phyloP scores from a whole-genome alignment of 1,140 invertebrate genomes.

The Meloidogyne floridensis region DNA sequence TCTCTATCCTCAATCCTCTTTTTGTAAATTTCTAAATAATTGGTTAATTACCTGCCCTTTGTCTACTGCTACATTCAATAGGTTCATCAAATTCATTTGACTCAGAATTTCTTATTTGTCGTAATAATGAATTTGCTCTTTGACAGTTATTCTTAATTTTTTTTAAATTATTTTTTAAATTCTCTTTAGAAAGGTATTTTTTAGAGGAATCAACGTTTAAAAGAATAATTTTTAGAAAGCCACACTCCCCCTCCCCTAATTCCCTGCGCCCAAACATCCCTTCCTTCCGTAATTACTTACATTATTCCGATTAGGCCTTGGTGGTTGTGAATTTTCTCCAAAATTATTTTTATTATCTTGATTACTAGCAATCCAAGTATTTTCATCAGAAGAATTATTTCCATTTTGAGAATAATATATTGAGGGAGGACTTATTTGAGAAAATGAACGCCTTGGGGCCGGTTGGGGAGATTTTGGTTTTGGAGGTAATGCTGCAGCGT shows the following conservation, averaged over 20 bases:
- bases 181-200: too few relatives aligned
- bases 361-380: not conserved
- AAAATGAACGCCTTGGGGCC: conserved; percentile 12
- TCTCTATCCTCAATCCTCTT: too few relatives aligned
- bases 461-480: conserved; percentile 31
- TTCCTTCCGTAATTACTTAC: not conserved
- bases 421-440: not conserved
- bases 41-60: not conserved
- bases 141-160: not conserved
- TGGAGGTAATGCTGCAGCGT: not conserved
- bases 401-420: not conserved
- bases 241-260: too few relatives aligned
- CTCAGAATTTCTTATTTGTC: not conserved
- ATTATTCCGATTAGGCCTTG: not conserved
- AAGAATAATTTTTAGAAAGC: too few relatives aligned
- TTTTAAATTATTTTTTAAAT: not conserved
- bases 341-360: not conserved
- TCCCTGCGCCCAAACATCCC: too few relatives aligned
- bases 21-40: too few relatives aligned
- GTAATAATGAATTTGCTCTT: conserved; percentile 1
- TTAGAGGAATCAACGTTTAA: too few relatives aligned
- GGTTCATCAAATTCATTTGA: conserved; percentile 6
- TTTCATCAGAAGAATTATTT: conserved; percentile 1
- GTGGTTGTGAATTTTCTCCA: not conserved
- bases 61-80: not conserved